A percentile compares a stretch with the other conserved stretches of the same genome.
Conservation (phyloP, 2,888 invertebrate species). For the Phortica magna region DNA sequence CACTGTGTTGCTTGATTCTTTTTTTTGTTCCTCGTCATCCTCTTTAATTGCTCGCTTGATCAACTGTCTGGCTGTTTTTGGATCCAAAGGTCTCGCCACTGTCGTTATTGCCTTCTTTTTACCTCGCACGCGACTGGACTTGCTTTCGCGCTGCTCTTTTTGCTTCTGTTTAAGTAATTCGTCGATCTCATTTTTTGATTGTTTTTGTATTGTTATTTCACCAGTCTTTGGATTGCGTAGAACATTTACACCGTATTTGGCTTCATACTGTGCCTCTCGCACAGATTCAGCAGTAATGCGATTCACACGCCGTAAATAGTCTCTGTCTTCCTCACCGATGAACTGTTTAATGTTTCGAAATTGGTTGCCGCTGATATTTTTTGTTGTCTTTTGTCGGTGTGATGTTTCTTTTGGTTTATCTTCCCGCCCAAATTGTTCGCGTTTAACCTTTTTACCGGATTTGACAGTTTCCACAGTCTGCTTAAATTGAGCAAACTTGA, state of each 20-base stretch:
- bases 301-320: slow-evolving; percentile 83
- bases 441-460: slow-evolving; percentile 72
- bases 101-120: slow-evolving; percentile 52
- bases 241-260: slow-evolving; percentile 82
- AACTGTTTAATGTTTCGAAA: slow-evolving; percentile 81
- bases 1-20: slow-evolving; percentile 47
- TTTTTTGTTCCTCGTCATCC: slow-evolving; percentile 63
- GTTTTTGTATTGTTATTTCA: slow-evolving; percentile 77
- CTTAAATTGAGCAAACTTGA: slow-evolving; percentile 83
- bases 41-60: slow-evolving; percentile 74
- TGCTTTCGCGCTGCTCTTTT: slow-evolving; percentile 65
- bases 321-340: slow-evolving; percentile 82
- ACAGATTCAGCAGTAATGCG: slow-evolving; percentile 82
- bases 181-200: slow-evolving; percentile 80
- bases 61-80: slow-evolving; percentile 67
- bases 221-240: slow-evolving; percentile 80
- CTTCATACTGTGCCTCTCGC: slow-evolving; percentile 82
- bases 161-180: slow-evolving; percentile 78
- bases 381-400: slow-evolving; percentile 46
- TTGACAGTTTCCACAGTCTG: slow-evolving; percentile 80
- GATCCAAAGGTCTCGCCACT: slow-evolving; percentile 59
- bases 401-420: slow-evolving; percentile 68
- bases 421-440: slow-evolving; percentile 65
- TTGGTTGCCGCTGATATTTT: slow-evolving; percentile 67
- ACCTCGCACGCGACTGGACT: slow-evolving; percentile 74